phyloP scores from a whole-genome alignment of 2,797 vertebrate species.

The Anisognathus igniventris region DNA sequence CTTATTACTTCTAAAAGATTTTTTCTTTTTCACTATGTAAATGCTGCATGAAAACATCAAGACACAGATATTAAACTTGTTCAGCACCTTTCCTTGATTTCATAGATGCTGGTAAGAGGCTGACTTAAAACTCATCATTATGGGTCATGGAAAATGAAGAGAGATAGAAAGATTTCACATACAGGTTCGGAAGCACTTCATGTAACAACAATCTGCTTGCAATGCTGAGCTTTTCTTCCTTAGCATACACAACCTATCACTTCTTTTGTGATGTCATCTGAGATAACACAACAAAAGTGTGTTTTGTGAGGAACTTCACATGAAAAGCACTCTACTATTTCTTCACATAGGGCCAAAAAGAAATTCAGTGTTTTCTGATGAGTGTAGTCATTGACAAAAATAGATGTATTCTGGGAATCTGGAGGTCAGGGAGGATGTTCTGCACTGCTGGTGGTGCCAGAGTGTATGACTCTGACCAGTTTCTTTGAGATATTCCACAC shows the following conservation, averaged over 20 bases:
- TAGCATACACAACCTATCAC: background rate
- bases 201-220: background rate
- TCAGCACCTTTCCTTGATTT: slow-evolving; percentile 17
- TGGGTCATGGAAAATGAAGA: background rate
- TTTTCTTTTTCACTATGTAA: background rate
- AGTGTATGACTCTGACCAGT: background rate
- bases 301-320: background rate
- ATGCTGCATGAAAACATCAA: background rate
- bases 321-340: background rate
- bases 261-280: background rate
- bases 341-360: background rate
- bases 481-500: background rate
- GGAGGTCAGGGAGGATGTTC: background rate
- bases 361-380: background rate
- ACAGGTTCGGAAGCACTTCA: background rate
- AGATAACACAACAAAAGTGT: background rate
- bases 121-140: background rate
- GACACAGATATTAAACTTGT: background rate
- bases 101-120: background rate
- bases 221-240: background rate
- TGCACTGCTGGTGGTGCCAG: background rate
- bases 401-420: background rate
- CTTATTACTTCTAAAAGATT: background rate
- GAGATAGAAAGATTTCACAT: background rate
- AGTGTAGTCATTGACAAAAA: background rate